These are phyloP conservation scores for Pocillopora verrucosa DNA, from an alignment of 64 coral and sea anemone genomes.

Conservation along the genomic window DNA sequence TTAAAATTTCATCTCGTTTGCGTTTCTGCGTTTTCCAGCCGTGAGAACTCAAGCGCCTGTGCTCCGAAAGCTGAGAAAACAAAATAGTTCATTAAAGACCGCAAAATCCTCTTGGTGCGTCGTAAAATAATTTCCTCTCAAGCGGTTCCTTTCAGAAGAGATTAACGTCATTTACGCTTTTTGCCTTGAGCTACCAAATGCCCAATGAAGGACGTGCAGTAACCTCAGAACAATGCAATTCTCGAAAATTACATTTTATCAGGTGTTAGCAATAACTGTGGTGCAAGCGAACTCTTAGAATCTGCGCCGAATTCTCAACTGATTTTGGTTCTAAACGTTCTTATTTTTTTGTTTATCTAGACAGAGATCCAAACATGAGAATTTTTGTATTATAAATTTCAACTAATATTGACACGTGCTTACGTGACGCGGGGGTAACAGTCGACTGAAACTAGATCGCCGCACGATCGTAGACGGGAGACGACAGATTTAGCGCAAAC, in stretches of 20 bases:
- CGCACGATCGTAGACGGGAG: neutral
- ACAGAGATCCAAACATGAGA: neutral
- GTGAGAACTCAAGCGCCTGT: neutral
- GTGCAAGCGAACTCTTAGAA: neutral
- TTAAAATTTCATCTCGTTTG: neutral
- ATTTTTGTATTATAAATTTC: constrained; percentile 10
- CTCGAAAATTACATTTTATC: neutral
- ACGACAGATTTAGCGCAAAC: neutral
- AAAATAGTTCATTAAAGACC: neutral
- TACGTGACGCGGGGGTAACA: constrained; percentile 12
- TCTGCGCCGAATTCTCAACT: neutral
- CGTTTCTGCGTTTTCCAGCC: neutral
- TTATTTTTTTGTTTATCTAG: neutral
- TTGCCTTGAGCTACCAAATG: constrained; percentile 15
- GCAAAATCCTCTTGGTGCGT: neutral
- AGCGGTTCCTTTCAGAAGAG: constrained; percentile 22
- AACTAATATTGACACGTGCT: neutral
- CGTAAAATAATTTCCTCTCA: constrained; percentile 1
- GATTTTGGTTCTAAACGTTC: neutral
- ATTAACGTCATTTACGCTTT: constrained; percentile 25
- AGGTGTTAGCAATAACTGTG: neutral
- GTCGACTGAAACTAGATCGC: neutral
- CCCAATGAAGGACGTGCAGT: neutral
- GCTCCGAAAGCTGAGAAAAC: neutral
- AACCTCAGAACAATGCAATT: constrained; percentile 3